Percentiles rank a stretch among this genome's conserved stretches.
These are phyloP conservation scores for Allophyes oxyacanthae DNA, from an alignment of 2,888 invertebrate genomes.

Conservation along the genomic window DNA sequence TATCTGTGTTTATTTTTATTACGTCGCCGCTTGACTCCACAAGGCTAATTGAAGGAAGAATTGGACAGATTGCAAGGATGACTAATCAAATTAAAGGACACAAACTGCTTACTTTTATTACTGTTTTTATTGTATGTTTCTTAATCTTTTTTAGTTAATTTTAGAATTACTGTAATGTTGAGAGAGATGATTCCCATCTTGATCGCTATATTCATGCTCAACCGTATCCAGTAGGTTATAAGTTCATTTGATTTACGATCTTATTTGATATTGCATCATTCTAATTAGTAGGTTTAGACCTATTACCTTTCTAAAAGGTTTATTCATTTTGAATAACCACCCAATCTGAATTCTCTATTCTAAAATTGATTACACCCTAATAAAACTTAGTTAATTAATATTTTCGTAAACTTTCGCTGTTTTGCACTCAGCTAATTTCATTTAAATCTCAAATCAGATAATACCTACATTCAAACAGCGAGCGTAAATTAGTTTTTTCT, in stretches of 20 bases:
- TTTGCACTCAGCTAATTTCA: constrained; percentile 72
- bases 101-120: constrained; percentile 47
- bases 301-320: too few relatives aligned
- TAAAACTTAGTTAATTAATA: constrained; percentile 46
- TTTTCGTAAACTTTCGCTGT: constrained; percentile 41
- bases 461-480: constrained; percentile 74
- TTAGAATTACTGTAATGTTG: too few relatives aligned
- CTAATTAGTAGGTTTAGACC: neutral
- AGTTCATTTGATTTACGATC: too few relatives aligned
- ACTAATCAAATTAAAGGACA: constrained; percentile 58
- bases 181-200: too few relatives aligned
- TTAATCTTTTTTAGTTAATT: too few relatives aligned
- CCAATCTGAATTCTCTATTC: neutral
- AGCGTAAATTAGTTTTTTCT: constrained; percentile 85
- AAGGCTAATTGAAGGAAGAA: constrained; percentile 58
- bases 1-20: constrained; percentile 75
- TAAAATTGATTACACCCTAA: constrained; percentile 34
- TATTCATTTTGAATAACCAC: too few relatives aligned
- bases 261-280: constrained; percentile 5
- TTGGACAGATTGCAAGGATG: constrained; percentile 58
- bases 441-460: constrained; percentile 80
- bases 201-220: too few relatives aligned
- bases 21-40: constrained; percentile 69
- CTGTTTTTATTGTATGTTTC: constrained; percentile 14
- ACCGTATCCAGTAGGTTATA: too few relatives aligned